Evolutionary conservation across 1,140 invertebrate genomes (phyloP).

Genomic region (Holotrichia oblita): DNA sequence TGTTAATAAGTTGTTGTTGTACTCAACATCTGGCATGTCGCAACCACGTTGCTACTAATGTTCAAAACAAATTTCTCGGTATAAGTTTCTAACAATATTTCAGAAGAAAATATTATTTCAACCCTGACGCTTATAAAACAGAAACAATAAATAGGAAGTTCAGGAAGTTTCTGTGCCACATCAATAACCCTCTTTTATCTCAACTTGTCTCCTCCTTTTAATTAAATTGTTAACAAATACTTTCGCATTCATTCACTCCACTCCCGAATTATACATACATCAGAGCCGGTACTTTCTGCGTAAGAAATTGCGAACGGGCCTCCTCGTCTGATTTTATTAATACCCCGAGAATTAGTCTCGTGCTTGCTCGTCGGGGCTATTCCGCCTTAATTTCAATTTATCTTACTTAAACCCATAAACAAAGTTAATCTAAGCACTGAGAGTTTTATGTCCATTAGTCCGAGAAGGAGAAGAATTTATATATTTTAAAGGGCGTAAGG

Average conservation of each 20-base stretch:
- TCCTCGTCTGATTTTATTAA: conserved; percentile 27
- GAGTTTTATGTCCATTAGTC: conserved; percentile 27
- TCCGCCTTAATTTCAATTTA: conserved; percentile 21
- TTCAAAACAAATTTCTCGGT: too few species aligned
- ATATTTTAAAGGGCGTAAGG: not conserved
- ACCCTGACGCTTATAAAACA: too few species aligned
- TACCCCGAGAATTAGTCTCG: not conserved
- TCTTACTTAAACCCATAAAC: conserved; percentile 15
- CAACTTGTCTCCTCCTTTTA: not conserved
- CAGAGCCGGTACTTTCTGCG: not conserved
- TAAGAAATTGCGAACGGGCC: conserved; percentile 25
- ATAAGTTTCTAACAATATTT: too few species aligned
- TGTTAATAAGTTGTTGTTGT: too few species aligned
- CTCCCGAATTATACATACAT: not conserved
- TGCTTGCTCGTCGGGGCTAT: not conserved
- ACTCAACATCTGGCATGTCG: too few species aligned
- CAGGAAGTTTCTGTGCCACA: not conserved
- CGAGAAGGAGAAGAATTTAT: not conserved
- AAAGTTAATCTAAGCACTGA: conserved; percentile 29
- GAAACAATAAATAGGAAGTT: too few species aligned
- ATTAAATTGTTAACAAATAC: conserved; percentile 36
- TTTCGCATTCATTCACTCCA: not conserved
- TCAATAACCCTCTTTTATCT: not conserved
- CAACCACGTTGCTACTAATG: too few species aligned
- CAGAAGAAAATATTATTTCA: too few species aligned